Base-by-base conservation (phyloP, 2,888 invertebrate genomes). In the Rhogogaster chlorosoma region DNA sequence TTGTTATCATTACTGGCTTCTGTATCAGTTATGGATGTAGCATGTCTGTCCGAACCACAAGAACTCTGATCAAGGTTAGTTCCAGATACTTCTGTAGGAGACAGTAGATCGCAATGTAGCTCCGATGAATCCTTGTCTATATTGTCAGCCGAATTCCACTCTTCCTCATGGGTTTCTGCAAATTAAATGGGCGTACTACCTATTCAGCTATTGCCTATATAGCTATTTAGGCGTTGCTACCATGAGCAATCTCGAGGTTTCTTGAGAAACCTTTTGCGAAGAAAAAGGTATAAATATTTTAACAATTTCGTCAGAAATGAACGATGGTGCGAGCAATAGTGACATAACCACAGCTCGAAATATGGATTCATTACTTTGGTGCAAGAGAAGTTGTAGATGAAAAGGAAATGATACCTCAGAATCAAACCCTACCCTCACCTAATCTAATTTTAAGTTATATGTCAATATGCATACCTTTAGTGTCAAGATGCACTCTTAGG, bases 391-490 rank as follows among this genome's bases (percentile, higher is more conserved):
- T 10, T 18, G 22, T 10, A 70, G 70, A 29, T 70, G 70, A 70
- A 9, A 12, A 70, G 5, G 70, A 18, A 70, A 70, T 70, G 32
- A 70, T 36, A 70, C 32, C 70, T 18, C 32, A 70, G 6, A 70
- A 36, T 70, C 15, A 70, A 70, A 36, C 36, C 36, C 4, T 70
- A 36, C 5, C 36, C 70, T 70, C 15, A 29, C 70, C 70, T 4
- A 70, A 9, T 36, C 70, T 70, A 70, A 29, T 36, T n/a, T n/a
- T n/a, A n/a, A n/a, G n/a, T n/a, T n/a, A n/a, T n/a, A n/a, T n/a
- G n/a, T 36, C 70, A 70, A 70, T 70, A 70, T n/a, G n/a, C 70
- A 70, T 70, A 70, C 32, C 70, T 70, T 70, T 7, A 70, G 70
- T 70, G 32, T 70, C 32, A 5, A 70, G 70, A 36, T 70, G 6